A percentile compares a stretch with the other conserved stretches of the same genome.
Conservation (phyloP, 2,888 invertebrate species). For the Drosophila austrosaltans region DNA sequence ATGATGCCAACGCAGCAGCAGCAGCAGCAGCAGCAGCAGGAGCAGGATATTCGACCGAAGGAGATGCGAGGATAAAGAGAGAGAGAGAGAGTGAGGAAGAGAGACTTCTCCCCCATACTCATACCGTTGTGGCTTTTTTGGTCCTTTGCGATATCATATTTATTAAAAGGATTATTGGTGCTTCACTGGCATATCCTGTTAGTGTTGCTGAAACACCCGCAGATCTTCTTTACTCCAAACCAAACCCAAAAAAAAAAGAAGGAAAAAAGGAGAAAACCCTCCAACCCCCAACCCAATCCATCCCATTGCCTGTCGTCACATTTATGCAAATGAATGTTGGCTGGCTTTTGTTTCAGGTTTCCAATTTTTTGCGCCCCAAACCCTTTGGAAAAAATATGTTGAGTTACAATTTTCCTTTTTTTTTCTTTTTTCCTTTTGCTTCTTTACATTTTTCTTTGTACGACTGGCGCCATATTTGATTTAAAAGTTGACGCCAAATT, state of each 20-base stretch:
- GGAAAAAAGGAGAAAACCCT: neutral
- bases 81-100: conserved; percentile 6
- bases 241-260: neutral
- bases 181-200: conserved; percentile 81
- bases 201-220: conserved; percentile 58
- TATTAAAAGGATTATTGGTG: conserved; percentile 83
- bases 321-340: conserved; percentile 70
- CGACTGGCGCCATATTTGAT: conserved; percentile 72
- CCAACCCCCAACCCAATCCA: conserved; percentile 8
- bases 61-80: conserved; percentile 4
- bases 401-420: conserved; percentile 35
- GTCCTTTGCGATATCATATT: conserved; percentile 82
- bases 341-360: conserved; percentile 72
- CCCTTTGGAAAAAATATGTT: conserved; percentile 55
- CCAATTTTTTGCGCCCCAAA: conserved; percentile 2
- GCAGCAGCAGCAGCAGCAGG: conserved; percentile 1
- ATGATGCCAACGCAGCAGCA: conserved; percentile 65
- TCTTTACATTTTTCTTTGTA: conserved; percentile 23
- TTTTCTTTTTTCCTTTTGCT: conserved; percentile 8
- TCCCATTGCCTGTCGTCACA: conserved; percentile 13
- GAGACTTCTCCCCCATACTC: conserved; percentile 13
- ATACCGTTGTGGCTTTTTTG: conserved; percentile 74
- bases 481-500: conserved; percentile 73
- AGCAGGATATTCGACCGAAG: neutral
- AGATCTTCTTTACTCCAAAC: conserved; percentile 9